Evolutionary conservation across 2,888 invertebrate genomes (phyloP).

Genomic region (Rambutsinella grinnellia): DNA sequence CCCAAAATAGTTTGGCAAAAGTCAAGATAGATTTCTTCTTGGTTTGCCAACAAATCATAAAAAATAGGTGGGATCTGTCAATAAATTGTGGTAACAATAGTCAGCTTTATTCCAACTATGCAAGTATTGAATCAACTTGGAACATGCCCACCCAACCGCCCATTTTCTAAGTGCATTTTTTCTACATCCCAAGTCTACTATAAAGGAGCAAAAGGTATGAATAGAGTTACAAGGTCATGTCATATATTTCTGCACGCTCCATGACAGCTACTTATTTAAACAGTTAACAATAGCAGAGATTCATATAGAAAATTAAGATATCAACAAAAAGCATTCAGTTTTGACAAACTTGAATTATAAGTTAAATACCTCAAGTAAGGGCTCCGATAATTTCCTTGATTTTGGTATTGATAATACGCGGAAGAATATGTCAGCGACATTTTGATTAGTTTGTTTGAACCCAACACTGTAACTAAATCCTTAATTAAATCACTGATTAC

Average conservation of each 20-base stretch:
- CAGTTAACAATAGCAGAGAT: too few species aligned
- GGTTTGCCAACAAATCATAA: constrained; percentile 50
- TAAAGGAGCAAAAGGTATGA: neutral
- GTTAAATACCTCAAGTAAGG: constrained; percentile 65
- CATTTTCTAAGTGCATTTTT: constrained; percentile 16
- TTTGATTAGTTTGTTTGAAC: constrained; percentile 23
- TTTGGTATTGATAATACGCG: constrained; percentile 56
- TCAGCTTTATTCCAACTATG: constrained; percentile 46
- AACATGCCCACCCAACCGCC: constrained; percentile 40
- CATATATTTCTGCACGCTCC: too few species aligned
- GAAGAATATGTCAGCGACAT: constrained; percentile 65
- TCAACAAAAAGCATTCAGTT: too few species aligned
- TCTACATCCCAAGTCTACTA: neutral
- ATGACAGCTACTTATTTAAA: too few species aligned
- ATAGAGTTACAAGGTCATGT: neutral
- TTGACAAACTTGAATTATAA: too few species aligned
- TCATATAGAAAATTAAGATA: too few species aligned
- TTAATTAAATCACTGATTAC: too few species aligned
- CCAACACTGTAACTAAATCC: too few species aligned
- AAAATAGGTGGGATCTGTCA: constrained; percentile 55
- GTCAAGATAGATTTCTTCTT: too few species aligned
- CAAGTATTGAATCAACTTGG: constrained; percentile 31
- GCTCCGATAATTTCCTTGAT: constrained; percentile 63
- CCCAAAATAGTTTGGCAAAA: constrained; percentile 6
- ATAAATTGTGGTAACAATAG: constrained; percentile 39